Percentiles rank a stretch among this genome's conserved stretches.
Conservation (phyloP, 1,140 invertebrate species). For the Pentalonia nigronervosa region DNA sequence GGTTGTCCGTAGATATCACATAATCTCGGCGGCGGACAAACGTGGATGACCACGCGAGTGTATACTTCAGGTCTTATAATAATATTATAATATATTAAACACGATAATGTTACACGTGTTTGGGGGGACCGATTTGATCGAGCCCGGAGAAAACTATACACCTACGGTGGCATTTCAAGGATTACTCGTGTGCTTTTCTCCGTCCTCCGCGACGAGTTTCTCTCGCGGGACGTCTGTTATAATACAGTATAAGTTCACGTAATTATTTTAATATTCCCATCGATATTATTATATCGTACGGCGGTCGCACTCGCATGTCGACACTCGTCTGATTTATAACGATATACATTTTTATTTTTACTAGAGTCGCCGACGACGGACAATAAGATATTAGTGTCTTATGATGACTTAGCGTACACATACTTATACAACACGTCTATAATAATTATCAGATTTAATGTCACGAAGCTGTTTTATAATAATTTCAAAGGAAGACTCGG, state of each 20-base stretch:
- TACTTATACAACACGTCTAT: too few relatives aligned
- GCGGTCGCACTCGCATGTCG: background rate
- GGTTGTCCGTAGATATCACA: constrained; percentile 44
- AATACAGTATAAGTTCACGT: background rate
- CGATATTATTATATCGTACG: background rate
- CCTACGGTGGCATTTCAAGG: background rate
- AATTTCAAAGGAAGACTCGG: too few relatives aligned
- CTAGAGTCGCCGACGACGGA: too few relatives aligned
- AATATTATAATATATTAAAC: background rate
- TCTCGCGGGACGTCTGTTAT: background rate
- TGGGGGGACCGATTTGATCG: background rate
- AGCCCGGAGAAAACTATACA: background rate
- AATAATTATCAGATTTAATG: too few relatives aligned
- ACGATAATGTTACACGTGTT: background rate
- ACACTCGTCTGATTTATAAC: background rate
- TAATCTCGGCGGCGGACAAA: constrained; percentile 21
- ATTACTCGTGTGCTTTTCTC: background rate
- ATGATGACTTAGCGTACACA: too few relatives aligned
- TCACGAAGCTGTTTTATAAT: too few relatives aligned
- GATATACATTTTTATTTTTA: background rate
- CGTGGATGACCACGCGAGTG: background rate
- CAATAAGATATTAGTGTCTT: too few relatives aligned
- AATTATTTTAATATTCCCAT: background rate
- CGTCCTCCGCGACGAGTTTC: background rate
- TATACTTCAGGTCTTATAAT: constrained; percentile 8